Evolutionary conservation across 2,888 invertebrate species (phyloP).

Genomic region (Pogonocherus hispidulus): DNA sequence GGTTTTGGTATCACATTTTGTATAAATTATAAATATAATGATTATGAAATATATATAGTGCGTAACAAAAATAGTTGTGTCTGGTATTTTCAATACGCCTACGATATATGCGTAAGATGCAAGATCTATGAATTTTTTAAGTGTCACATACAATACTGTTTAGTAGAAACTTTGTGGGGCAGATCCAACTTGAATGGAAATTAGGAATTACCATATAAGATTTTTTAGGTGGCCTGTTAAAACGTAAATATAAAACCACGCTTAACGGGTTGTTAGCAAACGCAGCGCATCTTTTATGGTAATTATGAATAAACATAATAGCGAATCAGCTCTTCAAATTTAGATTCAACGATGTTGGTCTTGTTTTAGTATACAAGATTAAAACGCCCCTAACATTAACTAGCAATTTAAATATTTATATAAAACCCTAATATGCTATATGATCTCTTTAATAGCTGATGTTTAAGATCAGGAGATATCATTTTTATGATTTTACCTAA

Average conservation of each 20-base stretch:
- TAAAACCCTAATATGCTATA: slow-evolving; percentile 28
- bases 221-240: slow-evolving; percentile 6
- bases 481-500: not conserved
- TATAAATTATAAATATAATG: too few species aligned
- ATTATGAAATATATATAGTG: too few species aligned
- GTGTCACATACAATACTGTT: too few species aligned
- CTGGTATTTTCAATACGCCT: too few species aligned
- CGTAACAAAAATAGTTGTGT: too few species aligned
- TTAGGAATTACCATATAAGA: slow-evolving; percentile 13
- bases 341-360: slow-evolving; percentile 34
- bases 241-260: slow-evolving; percentile 25
- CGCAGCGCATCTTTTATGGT: slow-evolving; percentile 28
- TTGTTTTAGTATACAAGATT: slow-evolving; percentile 35
- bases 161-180: not conserved
- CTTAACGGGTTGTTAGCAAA: slow-evolving; percentile 30
- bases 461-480: not conserved
- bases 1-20: too few species aligned
- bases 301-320: slow-evolving; percentile 32
- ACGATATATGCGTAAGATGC: too few species aligned
- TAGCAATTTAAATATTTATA: slow-evolving; percentile 33
- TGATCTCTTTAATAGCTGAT: slow-evolving; percentile 25
- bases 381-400: slow-evolving; percentile 28
- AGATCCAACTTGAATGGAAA: not conserved
- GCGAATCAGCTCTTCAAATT: slow-evolving; percentile 21
- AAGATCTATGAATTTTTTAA: too few species aligned